Percentiles rank a stretch among this genome's conserved stretches.
Conservation (phyloP, 2,113 vertebrate species). For the Chaenogobius annularis region DNA sequence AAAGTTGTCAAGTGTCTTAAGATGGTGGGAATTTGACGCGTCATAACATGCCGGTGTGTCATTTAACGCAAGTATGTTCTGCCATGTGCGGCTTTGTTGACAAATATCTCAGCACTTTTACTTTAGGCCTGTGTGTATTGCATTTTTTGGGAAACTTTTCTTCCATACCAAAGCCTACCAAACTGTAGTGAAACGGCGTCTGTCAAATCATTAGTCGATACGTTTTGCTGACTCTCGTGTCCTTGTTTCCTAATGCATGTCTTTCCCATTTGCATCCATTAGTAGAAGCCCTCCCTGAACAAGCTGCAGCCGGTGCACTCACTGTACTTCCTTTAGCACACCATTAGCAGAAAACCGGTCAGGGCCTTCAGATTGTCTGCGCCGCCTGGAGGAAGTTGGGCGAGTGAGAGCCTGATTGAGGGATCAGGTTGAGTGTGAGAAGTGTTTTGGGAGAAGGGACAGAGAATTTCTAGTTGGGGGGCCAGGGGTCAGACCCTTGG, state of each 20-base stretch:
- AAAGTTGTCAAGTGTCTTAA: constrained; percentile 68
- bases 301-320: constrained; percentile 15
- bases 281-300: constrained; percentile 31
- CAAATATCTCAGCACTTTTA: constrained; percentile 57
- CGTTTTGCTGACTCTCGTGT: constrained; percentile 34
- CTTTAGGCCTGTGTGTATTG: constrained; percentile 31
- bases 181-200: constrained; percentile 49
- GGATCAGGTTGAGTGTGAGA: constrained; percentile 21
- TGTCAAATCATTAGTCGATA: constrained; percentile 55
- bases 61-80: constrained; percentile 30
- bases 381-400: constrained; percentile 39
- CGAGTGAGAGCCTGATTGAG: constrained; percentile 52
- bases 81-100: constrained; percentile 69
- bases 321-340: constrained; percentile 44
- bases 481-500: constrained; percentile 52
- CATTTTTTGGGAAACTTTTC: constrained; percentile 33
- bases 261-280: constrained; percentile 56
- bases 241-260: constrained; percentile 46
- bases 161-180: constrained; percentile 43
- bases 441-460: constrained; percentile 7
- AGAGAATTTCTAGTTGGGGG: constrained; percentile 49
- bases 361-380: constrained; percentile 20
- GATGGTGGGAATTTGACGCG: constrained; percentile 50
- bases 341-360: constrained; percentile 17
- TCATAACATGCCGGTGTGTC: constrained; percentile 55